Evolutionary conservation across 1,140 invertebrate genomes (phyloP).

Genomic region (Drosophila tristis): DNA sequence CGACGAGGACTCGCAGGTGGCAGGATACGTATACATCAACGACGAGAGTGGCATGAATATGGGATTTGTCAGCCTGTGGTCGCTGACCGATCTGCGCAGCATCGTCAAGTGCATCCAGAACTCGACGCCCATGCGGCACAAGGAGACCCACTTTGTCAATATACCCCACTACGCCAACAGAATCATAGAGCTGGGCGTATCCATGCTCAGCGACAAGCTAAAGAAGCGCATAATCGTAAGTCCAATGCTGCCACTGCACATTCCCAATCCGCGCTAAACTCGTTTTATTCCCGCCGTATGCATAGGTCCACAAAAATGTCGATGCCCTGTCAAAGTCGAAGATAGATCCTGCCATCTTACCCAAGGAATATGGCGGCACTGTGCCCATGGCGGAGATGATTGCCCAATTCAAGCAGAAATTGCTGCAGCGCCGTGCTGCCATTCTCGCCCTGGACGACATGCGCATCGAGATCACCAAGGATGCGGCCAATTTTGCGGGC

Average conservation of each 20-base stretch:
- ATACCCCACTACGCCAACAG: conserved; percentile 90
- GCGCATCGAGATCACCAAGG: conserved; percentile 89
- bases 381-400: conserved; percentile 92
- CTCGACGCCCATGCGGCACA: conserved; percentile 94
- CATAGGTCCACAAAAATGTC: conserved; percentile 89
- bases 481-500: conserved; percentile 86
- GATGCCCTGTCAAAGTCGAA: conserved; percentile 88
- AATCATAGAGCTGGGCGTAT: conserved; percentile 91
- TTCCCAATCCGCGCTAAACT: too few relatives aligned
- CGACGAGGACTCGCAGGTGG: conserved; percentile 91
- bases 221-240: conserved; percentile 90
- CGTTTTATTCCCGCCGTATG: too few relatives aligned
- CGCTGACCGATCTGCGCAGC: conserved; percentile 90
- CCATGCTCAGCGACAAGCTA: conserved; percentile 92
- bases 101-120: conserved; percentile 93
- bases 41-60: conserved; percentile 93
- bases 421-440: conserved; percentile 87
- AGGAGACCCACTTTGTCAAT: conserved; percentile 93
- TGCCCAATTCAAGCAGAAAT: conserved; percentile 88
- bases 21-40: conserved; percentile 92
- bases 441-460: conserved; percentile 92
- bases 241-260: not conserved
- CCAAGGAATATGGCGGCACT: conserved; percentile 93
- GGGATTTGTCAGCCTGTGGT: conserved; percentile 92
- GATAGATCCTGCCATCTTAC: conserved; percentile 90